Base-by-base conservation (phyloP, 2,113 vertebrate genomes). In the Hippocampus guttulatus region DNA sequence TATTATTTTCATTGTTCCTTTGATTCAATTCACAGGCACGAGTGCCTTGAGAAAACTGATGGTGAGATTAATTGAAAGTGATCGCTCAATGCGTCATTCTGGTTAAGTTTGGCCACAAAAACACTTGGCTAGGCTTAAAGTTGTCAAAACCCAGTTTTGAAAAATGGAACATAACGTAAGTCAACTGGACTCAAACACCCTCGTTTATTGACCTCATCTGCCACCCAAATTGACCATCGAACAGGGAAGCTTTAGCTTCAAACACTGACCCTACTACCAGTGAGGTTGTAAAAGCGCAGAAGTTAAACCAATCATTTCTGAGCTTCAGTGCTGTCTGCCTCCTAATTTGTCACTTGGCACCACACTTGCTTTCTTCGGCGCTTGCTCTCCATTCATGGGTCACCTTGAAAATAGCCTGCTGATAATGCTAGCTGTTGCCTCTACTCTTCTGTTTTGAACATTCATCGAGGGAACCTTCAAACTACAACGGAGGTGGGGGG, bases 1-100 rank as follows among this genome's bases (percentile, higher is more conserved):
- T 12, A 45, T 65, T 23, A 23, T 65, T 65, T 63, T 65, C 43
- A 65, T 65, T 65, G 43, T 65, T 65, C 64, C 63, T 65, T 65
- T 65, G 64, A 65, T 65, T 45, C 23, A 43, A 64, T 64, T 64
- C 63, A 64, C 63, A 43, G 63, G 38, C 43, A 23, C 23, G 21
- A 23, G 63, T 15, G 10, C 41, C n/a, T 45, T 25, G 6, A 64
- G 41, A 65, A 65, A 65, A 65, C 3, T 27, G 14, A 45, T 65
- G 41, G 47, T 49, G 64, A 65, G 21, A 47, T 65, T 20, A 43
- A 65, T 65, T 65, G 64, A 47, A 65, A 65, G 43, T 27, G 64
- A 65, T 49, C 16, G 14, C 8, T 27, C 33, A 45, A 49, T 65
- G 41, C 43, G 64, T 65, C 64, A 65, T 45, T 65, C 64, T 27